Percentiles rank a stretch among this genome's conserved stretches.
Conservation (phyloP, 2,797 vertebrate genomes). For the Sciurus carolinensis region DNA sequence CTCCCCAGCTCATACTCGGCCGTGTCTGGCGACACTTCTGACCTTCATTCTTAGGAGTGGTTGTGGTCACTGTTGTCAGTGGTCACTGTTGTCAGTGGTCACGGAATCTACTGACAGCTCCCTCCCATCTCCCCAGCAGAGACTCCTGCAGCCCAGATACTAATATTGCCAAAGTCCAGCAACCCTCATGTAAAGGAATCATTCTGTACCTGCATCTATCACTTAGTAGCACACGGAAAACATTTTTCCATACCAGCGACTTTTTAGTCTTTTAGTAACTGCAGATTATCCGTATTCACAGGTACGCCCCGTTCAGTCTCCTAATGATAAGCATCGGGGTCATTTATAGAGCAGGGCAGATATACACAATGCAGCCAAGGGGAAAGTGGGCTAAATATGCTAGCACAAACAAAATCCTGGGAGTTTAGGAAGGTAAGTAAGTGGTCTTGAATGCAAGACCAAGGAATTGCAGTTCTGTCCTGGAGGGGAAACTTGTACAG, state of each 20-base stretch:
- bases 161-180: not conserved
- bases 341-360: not conserved
- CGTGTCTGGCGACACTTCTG: not conserved
- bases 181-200: not conserved
- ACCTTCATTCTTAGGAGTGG: not conserved
- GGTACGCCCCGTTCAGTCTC: not conserved
- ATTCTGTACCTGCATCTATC: not conserved
- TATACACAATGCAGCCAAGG: not conserved
- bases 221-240: not conserved
- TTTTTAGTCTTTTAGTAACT: not conserved
- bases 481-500: not conserved
- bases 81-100: not conserved
- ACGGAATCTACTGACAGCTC: too few relatives aligned
- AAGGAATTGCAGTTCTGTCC: conserved; percentile 26
- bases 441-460: conserved; percentile 1
- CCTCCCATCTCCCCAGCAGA: too few relatives aligned
- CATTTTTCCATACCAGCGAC: not conserved
- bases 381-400: not conserved
- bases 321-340: not conserved
- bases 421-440: not conserved
- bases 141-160: not conserved
- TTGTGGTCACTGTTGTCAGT: not conserved
- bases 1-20: not conserved
- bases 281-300: not conserved
- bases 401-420: not conserved